phyloP scores from a whole-genome alignment of 2,888 invertebrate species.

The Odontocolon sp. region DNA sequence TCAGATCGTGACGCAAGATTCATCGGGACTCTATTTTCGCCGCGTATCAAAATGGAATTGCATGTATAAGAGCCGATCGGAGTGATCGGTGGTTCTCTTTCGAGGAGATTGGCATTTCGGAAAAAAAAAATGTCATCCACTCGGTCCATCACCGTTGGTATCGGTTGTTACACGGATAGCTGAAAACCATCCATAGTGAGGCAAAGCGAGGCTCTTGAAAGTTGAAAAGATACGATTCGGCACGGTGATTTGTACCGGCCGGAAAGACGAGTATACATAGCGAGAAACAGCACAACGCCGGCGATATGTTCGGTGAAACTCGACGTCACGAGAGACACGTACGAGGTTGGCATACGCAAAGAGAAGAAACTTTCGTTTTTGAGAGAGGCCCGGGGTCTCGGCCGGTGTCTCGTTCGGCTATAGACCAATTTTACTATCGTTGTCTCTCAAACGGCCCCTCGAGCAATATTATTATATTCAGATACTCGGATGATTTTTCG shows the following conservation, averaged over 20 bases:
- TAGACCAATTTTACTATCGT: constrained; percentile 35
- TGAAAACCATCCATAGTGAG: background rate
- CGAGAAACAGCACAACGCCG: constrained; percentile 60
- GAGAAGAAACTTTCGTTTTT: constrained; percentile 76
- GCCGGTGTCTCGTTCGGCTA: constrained; percentile 10
- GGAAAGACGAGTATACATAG: constrained; percentile 57
- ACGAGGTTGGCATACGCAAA: constrained; percentile 77
- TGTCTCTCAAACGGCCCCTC: constrained; percentile 27
- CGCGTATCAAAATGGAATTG: too few relatives aligned
- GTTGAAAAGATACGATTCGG: constrained; percentile 59
- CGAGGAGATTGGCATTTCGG: too few relatives aligned
- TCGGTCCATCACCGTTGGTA: background rate
- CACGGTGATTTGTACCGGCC: constrained; percentile 61
- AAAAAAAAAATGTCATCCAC: too few relatives aligned
- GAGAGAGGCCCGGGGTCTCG: constrained; percentile 61
- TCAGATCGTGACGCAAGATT: too few relatives aligned
- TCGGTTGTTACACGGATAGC: background rate
- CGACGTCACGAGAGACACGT: constrained; percentile 60
- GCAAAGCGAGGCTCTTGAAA: background rate
- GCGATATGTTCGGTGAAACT: constrained; percentile 74
- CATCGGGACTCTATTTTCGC: too few relatives aligned
- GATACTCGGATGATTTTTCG: background rate
- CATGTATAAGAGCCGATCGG: too few relatives aligned
- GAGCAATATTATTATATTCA: constrained; percentile 34
- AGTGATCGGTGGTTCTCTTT: too few relatives aligned